Evolutionary conservation across 2,797 vertebrate genomes (phyloP), one percentile per base, ranked within the genome.

Genomic region (Capromys pilorides): DNA sequence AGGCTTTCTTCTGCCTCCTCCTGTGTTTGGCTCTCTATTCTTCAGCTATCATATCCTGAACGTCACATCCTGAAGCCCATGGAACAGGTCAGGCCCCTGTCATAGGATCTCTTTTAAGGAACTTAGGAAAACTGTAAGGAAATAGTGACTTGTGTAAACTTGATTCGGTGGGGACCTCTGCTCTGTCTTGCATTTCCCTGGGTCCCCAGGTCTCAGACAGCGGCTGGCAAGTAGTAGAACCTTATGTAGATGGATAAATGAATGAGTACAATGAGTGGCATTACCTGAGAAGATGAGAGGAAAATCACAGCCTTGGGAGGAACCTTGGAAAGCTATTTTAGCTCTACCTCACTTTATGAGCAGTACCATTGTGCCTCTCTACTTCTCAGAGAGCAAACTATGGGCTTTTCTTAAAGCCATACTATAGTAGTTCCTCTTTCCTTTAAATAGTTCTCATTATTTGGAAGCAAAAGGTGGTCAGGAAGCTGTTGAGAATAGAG

Each of bases 381-480:
- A 41, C 80, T 90, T 96, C 83, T 96, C 94, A 97, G 94, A 97
- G 86, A 96, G 95, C 95, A 96, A 95, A 94, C 62, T 78, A 84
- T 93, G 94, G 86, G 86, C 79, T 96, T 96, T 94, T 92, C 95
- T 94, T 80, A 93, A 96, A 96, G 93, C 90, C 94, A 90, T 79
- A 88, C 80, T 80, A 86, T 71, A 90, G 90, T 71, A 86, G 94
- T 96, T 96, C 96, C 96, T 94, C 97, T 97, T 95, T 94, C 93
- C 96, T 96, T 97, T 95, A 97, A 97, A 97, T 96, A 97, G 95
- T 97, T 96, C 84, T 93, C 83, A 96, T 96, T 96, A 96, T 96
- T 96, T 96, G 92, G 96, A 97, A 94, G 95, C 86, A 94, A 97
- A 96, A 97, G 96, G 93, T 97, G 79, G 97, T 97, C 97, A 97